Conservation (phyloP, 1,140 invertebrate genomes). For the Drosophila micromelanica region DNA sequence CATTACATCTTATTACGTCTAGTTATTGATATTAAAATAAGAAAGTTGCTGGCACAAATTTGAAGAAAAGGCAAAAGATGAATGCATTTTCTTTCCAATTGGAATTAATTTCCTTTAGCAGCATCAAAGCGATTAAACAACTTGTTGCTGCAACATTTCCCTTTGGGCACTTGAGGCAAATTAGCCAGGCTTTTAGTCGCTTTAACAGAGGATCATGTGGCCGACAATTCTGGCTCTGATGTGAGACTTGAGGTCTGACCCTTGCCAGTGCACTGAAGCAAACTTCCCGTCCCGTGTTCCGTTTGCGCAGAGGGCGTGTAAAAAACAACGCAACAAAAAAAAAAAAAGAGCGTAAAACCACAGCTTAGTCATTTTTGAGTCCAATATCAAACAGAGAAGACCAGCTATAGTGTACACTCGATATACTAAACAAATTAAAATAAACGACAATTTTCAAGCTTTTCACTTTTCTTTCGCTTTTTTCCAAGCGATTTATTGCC, state of each 20-base stretch:
- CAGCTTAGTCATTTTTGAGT: constrained; percentile 22
- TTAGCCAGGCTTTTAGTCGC: not conserved
- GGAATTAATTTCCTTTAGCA: not conserved
- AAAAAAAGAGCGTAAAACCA: constrained; percentile 37
- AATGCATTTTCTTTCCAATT: constrained; percentile 1
- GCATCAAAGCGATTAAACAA: not conserved
- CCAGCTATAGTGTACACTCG: not conserved
- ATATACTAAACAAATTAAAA: not conserved
- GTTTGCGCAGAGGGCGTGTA: constrained; percentile 62
- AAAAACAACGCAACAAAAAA: too few relatives aligned
- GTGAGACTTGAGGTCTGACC: not conserved
- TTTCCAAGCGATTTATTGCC: not conserved
- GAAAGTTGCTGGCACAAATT: constrained; percentile 25
- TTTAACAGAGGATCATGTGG: not conserved
- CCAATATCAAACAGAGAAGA: not conserved
- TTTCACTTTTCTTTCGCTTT: not conserved
- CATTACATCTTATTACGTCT: constrained; percentile 18
- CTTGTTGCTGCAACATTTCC: constrained; percentile 12
- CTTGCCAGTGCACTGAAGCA: constrained; percentile 62
- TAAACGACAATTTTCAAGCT: not conserved
- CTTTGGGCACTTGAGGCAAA: constrained; percentile 5
- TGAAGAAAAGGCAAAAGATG: not conserved
- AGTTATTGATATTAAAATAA: constrained; percentile 40
- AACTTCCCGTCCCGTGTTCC: constrained; percentile 74
- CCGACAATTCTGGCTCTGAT: too few relatives aligned